Base-by-base conservation (phyloP, 2,888 invertebrate species). In the Heliconius ismenius region DNA sequence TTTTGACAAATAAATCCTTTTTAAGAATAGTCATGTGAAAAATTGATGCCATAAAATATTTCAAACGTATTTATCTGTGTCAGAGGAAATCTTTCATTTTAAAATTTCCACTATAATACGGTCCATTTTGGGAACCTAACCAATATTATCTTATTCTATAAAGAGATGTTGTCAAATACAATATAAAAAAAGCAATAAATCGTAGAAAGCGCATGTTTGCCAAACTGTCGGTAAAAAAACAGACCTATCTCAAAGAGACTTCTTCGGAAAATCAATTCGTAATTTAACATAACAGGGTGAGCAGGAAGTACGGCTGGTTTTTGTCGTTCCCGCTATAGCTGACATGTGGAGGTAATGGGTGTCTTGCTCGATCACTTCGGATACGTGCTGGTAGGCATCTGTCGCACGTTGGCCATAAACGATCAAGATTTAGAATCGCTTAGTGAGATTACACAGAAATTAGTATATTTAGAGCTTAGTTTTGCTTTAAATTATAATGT, bases 171-270 rank as follows among this genome's bases (percentile, higher is more conserved):
- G 60, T 65, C 84, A 87, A 90, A 88, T 88, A 89, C 87, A 86
- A 87, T 86, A 84, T 0, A 87, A 87, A 87, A 90, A 91, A 90
- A 73, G 89, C 90, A 92, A 92, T 92, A 92, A 89, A 88, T 89
- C 87, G 83, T 81, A 79, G 65, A 83, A 84, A 87, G 83, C 89
- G 88, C 86, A 85, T 91, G 91, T 91, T 91, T 90, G 90, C 86
- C 84, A 87, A 87, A 86, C 85, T 85, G 81, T 83, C 84, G 87
- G 89, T 89, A 89, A 90, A 85, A 90, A 90, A 89, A 88, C 86
- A 88, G 85, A 85, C 84, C 83, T 83, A 83, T 86, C 86, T 87
- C 88, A 87, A 87, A 88, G 87, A 85, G 84, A 86, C 86, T 87
- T 81, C 83, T 86, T 83, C 77, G 76, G 84, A 84, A 87, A 89